These are phyloP conservation scores for Melitaea cinxia DNA, from an alignment of 1,140 invertebrate genomes.

Conservation along the genomic window DNA sequence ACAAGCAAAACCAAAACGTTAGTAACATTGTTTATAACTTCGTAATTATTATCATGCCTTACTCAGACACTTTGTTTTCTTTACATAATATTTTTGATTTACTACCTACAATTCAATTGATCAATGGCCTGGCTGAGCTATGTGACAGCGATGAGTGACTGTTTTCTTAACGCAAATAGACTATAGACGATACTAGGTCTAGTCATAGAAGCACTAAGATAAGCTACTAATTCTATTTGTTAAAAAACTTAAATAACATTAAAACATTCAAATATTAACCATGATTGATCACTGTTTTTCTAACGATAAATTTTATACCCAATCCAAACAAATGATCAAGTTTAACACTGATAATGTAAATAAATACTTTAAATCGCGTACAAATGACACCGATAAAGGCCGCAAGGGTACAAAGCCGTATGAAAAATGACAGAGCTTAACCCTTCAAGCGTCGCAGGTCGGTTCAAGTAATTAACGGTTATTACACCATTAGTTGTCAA, in stretches of 20 bases:
- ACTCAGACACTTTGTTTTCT: too few species aligned
- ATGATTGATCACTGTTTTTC: not conserved
- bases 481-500: conserved; percentile 51
- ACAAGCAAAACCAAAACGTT: too few species aligned
- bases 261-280: not conserved
- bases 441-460: conserved; percentile 53
- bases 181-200: too few species aligned
- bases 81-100: too few species aligned
- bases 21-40: too few species aligned
- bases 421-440: conserved; percentile 67
- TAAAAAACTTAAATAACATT: not conserved
- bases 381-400: conserved; percentile 60
- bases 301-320: conserved; percentile 20
- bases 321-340: conserved; percentile 43
- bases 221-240: not conserved
- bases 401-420: conserved; percentile 45
- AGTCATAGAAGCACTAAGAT: too few species aligned
- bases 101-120: too few species aligned
- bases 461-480: conserved; percentile 50
- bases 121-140: too few species aligned
- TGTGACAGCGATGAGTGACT: too few species aligned
- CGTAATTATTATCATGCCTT: too few species aligned
- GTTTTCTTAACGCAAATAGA: too few species aligned
- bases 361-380: conserved; percentile 55
- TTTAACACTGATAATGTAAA: conserved; percentile 44